These are phyloP conservation scores for Lordiphosa collinella DNA, from an alignment of 1,140 invertebrate genomes.

Conservation along the genomic window DNA sequence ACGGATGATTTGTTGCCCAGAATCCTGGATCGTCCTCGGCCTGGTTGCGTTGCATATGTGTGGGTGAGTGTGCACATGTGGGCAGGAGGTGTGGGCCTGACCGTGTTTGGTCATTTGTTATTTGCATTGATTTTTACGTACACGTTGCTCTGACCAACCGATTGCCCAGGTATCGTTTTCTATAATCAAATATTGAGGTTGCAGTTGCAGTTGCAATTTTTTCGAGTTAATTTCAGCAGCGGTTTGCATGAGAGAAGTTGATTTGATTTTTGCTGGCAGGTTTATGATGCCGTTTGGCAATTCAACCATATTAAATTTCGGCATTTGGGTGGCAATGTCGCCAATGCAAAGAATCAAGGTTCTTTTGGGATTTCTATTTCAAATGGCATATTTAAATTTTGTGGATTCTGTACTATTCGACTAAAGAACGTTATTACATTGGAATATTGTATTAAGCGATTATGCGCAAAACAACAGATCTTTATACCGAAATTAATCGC, in stretches of 20 bases:
- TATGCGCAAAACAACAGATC: too few species aligned
- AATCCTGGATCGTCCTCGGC: background rate
- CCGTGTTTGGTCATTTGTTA: slow-evolving; percentile 64
- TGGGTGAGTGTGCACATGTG: background rate
- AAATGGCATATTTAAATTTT: too few species aligned
- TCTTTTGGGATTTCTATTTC: too few species aligned
- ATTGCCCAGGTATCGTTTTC: slow-evolving; percentile 38
- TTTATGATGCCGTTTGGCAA: background rate
- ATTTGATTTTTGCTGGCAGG: slow-evolving; percentile 8
- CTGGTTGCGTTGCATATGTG: slow-evolving; percentile 3
- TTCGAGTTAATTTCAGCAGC: slow-evolving; percentile 5
- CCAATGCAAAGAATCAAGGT: too few species aligned
- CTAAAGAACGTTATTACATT: too few species aligned
- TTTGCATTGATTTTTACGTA: slow-evolving; percentile 62
- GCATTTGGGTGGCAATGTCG: too few species aligned
- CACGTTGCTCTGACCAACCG: slow-evolving; percentile 11
- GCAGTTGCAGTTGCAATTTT: slow-evolving; percentile 14
- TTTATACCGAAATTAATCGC: too few species aligned
- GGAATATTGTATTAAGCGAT: too few species aligned
- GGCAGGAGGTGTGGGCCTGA: slow-evolving; percentile 2
- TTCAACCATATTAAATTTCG: too few species aligned
- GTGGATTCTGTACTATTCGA: too few species aligned
- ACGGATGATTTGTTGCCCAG: slow-evolving; percentile 60
- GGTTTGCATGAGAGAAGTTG: slow-evolving; percentile 1
- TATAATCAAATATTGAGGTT: slow-evolving; percentile 69